These are phyloP conservation scores for Choristoneura rosaceana DNA, from an alignment of 2,888 invertebrate species.

Conservation along the genomic window DNA sequence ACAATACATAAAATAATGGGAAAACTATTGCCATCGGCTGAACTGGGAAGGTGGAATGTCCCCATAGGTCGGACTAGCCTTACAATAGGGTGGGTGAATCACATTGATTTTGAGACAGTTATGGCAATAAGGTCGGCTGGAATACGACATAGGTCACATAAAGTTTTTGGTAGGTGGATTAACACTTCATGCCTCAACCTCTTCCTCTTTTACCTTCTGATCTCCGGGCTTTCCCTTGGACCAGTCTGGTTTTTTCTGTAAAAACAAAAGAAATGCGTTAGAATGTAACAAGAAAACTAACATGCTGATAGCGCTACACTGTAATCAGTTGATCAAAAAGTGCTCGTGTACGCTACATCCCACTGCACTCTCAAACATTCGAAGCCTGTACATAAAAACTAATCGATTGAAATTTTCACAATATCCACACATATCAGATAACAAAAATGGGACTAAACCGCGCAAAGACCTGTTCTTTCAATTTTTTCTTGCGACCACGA, in stretches of 20 bases:
- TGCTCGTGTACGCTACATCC: constrained; percentile 13
- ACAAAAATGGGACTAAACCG: not conserved
- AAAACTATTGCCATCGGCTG: constrained; percentile 55
- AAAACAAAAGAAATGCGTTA: constrained; percentile 63
- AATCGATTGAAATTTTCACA: constrained; percentile 4
- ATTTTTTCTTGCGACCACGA: not conserved
- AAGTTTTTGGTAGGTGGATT: constrained; percentile 64
- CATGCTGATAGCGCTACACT: constrained; percentile 50
- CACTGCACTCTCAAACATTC: constrained; percentile 34
- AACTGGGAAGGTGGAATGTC: constrained; percentile 46
- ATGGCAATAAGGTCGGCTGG: constrained; percentile 66
- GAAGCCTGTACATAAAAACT: constrained; percentile 42
- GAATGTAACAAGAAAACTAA: constrained; percentile 23
- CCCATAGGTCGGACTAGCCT: constrained; percentile 43
- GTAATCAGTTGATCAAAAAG: constrained; percentile 17
- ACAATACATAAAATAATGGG: constrained; percentile 66
- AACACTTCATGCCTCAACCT: constrained; percentile 92
- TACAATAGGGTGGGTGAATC: constrained; percentile 59
- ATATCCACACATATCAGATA: constrained; percentile 25
- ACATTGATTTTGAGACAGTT: constrained; percentile 68
- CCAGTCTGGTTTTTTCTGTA: constrained; percentile 98
- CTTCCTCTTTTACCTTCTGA: constrained; percentile 94
- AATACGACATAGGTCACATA: constrained; percentile 69
- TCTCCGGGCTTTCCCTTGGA: constrained; percentile 95
- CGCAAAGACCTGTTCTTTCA: not conserved